These are phyloP conservation scores for Micropoecilia bifurca DNA, from an alignment of 2,797 vertebrate genomes.

Conservation along the genomic window DNA sequence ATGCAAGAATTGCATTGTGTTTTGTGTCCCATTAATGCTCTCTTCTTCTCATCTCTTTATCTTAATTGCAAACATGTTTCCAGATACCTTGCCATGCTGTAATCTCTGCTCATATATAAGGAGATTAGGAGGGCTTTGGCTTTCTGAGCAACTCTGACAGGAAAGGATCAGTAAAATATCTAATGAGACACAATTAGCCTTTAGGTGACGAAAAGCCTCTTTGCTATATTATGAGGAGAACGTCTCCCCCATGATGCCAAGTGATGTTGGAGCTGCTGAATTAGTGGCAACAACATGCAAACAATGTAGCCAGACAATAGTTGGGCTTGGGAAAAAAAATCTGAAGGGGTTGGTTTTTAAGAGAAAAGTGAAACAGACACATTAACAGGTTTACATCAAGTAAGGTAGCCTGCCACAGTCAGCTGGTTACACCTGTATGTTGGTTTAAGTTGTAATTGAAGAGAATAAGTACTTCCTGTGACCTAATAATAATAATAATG, in stretches of 20 bases:
- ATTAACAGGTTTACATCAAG: not conserved
- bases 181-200: slow-evolving; percentile 12
- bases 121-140: slow-evolving; percentile 7
- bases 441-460: too few species aligned
- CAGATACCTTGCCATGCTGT: slow-evolving; percentile 13
- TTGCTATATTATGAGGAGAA: not conserved
- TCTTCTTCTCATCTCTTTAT: slow-evolving; percentile 6
- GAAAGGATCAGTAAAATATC: slow-evolving; percentile 6
- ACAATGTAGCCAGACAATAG: slow-evolving; percentile 1
- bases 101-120: not conserved
- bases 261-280: not conserved
- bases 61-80: slow-evolving; percentile 26
- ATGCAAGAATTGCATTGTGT: not conserved
- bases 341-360: not conserved
- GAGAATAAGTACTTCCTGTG: not conserved
- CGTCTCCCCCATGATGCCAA: not conserved
- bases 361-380: not conserved
- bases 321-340: not conserved
- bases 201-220: slow-evolving; percentile 7
- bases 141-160: slow-evolving; percentile 12
- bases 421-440: not conserved
- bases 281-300: not conserved
- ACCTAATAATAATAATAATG: not conserved
- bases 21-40: slow-evolving; percentile 14
- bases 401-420: not conserved